Evolutionary conservation across 2,113 vertebrate genomes (phyloP).

Genomic region (Hippotragus niger): DNA sequence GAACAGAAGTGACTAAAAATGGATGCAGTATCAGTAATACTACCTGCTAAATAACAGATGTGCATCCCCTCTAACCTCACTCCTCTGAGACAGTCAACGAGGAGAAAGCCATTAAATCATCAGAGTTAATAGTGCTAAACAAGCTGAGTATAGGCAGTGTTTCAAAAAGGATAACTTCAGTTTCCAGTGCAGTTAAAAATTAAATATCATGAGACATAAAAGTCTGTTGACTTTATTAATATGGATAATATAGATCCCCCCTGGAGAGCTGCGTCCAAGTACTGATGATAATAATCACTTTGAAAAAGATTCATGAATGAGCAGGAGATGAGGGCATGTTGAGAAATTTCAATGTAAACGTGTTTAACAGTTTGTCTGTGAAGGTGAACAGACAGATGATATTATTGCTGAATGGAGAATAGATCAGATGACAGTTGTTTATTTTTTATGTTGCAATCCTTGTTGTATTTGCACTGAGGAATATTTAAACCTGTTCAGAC

Average conservation of each 20-base stretch:
- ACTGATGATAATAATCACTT: not conserved
- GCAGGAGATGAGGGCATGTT: not conserved
- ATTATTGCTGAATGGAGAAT: not conserved
- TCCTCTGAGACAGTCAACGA: not conserved
- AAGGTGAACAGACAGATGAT: not conserved
- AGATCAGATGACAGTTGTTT: not conserved
- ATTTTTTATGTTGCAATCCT: not conserved
- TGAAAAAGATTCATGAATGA: not conserved
- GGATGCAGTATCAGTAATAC: not conserved
- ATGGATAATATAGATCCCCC: not conserved
- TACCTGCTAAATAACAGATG: no score
- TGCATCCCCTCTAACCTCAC: fast-evolving
- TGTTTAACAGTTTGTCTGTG: not conserved
- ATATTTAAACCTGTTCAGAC: not conserved
- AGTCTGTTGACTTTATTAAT: not conserved
- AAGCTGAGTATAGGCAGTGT: not conserved
- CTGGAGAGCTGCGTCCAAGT: not conserved
- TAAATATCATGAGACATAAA: not conserved
- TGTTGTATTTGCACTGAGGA: not conserved
- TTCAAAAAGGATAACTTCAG: not conserved
- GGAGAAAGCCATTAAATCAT: not conserved
- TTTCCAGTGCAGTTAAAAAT: not conserved
- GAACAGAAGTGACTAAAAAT: not conserved
- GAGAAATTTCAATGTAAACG: not conserved
- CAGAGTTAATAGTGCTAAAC: not conserved